Evolutionary conservation across 2,888 invertebrate species (phyloP), one percentile per base, ranked within the genome.

Genomic region (Alviniconcha strummeri): DNA sequence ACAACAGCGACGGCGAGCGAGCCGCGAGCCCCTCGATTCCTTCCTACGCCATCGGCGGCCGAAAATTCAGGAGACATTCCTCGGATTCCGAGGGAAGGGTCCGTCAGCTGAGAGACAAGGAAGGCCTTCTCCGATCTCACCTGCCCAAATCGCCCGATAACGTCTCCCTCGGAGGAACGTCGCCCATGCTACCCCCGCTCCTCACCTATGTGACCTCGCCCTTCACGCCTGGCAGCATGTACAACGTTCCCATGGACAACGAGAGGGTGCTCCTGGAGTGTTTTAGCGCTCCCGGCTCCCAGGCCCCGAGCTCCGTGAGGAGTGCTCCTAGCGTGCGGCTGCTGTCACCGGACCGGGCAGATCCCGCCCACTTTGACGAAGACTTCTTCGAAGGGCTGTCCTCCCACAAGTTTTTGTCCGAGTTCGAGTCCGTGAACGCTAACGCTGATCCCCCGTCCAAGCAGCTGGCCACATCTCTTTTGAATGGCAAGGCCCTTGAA

Each of bases 191-290:
- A 36, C 82, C 82, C 8, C 75, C 82, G 7, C 52, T 82, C 3
- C 82, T 77, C 17, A 55, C 69, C 13, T 82, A 82, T 13, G 1
- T 79, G 36, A 17, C 77, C 3, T 82, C 82, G 3, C 82, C 82
- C 15, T 82, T 76, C 77, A 82, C 82, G 3, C 77, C 82, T 7
- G 75, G 75, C 17, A 82, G 82, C 75, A 69, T 82, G 67, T 82
- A 76, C 76, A 67, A 77, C 15, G 75, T 82, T 77, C 77, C 82
- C 55, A 82, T 82, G 82, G 82, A 82, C 69, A 82, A 82, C 55
- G 82, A 82, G 19, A 52, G 82, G 56, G 82, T 76, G n/a, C 69
- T 82, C 19, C 57, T 82, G 56, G 82, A 82, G 77, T 82, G 82
- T 55, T 82, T 77, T 36, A 82, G 82, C 15, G 82, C 82, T 13